A percentile compares a stretch with the other conserved stretches of the same genome.
These are phyloP conservation scores for Phylloscopus trochiloides DNA, from an alignment of 2,113 vertebrate species.

Conservation along the genomic window DNA sequence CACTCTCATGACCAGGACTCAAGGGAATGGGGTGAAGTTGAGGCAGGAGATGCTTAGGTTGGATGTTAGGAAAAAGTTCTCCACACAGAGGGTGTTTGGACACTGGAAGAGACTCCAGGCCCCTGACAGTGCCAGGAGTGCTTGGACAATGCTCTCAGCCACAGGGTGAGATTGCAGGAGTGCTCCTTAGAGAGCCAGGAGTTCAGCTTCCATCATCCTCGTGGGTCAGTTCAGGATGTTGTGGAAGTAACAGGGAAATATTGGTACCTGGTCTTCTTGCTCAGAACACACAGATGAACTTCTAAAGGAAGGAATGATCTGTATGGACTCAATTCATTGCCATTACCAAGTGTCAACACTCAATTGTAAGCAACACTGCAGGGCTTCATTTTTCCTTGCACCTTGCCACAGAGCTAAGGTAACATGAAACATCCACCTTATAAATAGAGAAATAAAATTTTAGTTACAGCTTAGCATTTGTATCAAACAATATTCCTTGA, in stretches of 20 bases:
- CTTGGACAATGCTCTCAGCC: neutral
- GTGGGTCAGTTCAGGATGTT: neutral
- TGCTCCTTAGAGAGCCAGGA: neutral
- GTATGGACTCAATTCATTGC: neutral
- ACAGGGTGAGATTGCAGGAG: no score
- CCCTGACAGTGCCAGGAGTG: neutral
- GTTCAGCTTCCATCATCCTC: no score
- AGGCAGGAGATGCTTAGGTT: neutral
- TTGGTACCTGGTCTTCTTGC: neutral
- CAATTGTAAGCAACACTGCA: neutral
- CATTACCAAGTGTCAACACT: neutral
- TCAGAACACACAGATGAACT: neutral
- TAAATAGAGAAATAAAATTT: neutral
- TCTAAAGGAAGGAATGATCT: neutral
- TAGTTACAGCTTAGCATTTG: neutral
- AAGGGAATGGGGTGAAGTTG: accelerated
- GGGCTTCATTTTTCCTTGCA: neutral
- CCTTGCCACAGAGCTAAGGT: neutral
- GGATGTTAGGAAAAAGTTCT: neutral
- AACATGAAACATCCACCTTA: neutral
- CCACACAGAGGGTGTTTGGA: no score
- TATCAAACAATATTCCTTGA: neutral
- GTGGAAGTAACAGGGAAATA: neutral
- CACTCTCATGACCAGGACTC: neutral
- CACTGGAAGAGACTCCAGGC: neutral